A percentile compares a stretch with the other conserved stretches of the same genome.
Evolutionary conservation across 2,797 vertebrate genomes (phyloP).

Genomic region (Dendrocincla fuliginosa): DNA sequence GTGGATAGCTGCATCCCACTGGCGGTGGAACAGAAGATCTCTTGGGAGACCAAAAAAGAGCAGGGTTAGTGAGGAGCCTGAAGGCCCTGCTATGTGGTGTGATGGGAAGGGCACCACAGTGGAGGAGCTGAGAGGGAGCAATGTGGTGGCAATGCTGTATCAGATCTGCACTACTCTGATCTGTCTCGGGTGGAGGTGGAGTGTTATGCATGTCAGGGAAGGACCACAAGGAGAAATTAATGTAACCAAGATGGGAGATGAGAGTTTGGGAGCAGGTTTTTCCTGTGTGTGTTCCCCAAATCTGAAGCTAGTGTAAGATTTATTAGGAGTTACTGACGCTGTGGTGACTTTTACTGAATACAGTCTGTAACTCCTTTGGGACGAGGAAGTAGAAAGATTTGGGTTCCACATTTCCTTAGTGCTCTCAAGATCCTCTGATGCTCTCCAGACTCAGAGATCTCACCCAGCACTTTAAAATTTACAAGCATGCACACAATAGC

Average conservation of each 20-base stretch:
- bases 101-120: neutral
- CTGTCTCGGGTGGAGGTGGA: neutral
- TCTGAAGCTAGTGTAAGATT: neutral
- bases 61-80: neutral
- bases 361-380: neutral
- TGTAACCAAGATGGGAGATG: neutral
- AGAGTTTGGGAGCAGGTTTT: constrained; percentile 26
- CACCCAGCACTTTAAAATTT: constrained; percentile 27
- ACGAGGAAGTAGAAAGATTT: constrained; percentile 17
- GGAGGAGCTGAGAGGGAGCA: neutral
- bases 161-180: neutral
- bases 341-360: neutral
- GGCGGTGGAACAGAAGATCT: neutral
- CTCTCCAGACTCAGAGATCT: constrained; percentile 25
- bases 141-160: neutral
- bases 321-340: constrained; percentile 14
- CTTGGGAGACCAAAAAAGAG: neutral
- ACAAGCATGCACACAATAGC: constrained; percentile 17
- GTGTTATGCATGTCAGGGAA: neutral
- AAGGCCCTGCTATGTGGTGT: neutral
- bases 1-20: neutral
- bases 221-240: constrained; percentile 13
- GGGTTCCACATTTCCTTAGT: constrained; percentile 17
- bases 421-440: constrained; percentile 1
- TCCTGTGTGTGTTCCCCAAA: constrained; percentile 10